A percentile compares a stretch with the other conserved stretches of the same genome.
Conservation (phyloP, 2,888 invertebrate species). For the Aleiodes testaceus region DNA sequence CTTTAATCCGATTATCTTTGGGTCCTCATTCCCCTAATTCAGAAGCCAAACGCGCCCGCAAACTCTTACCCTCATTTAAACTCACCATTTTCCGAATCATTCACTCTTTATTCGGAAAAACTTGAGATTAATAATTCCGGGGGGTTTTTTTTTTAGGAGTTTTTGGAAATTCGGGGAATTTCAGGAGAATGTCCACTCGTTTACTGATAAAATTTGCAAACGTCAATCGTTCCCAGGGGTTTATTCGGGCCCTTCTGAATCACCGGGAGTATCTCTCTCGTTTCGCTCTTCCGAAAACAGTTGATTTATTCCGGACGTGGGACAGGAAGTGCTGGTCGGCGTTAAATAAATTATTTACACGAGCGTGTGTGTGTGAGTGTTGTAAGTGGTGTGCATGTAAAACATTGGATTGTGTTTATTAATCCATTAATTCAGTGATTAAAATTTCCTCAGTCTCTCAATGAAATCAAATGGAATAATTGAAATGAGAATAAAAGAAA, state of each 20-base stretch:
- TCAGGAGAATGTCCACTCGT: background rate
- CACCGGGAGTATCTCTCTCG: background rate
- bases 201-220: conserved; percentile 36
- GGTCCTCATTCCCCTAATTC: conserved; percentile 16
- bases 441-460: too few species aligned
- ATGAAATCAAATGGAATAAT: background rate
- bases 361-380: conserved; percentile 11
- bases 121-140: too few species aligned
- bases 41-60: conserved; percentile 6
- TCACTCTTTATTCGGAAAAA: background rate
- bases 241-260: conserved; percentile 33
- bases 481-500: too few species aligned
- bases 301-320: conserved; percentile 34
- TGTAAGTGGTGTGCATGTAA: conserved; percentile 10
- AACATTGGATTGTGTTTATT: background rate
- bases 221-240: conserved; percentile 34
- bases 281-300: conserved; percentile 1
- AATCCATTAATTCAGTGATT: background rate
- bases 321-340: conserved; percentile 1
- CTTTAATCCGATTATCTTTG: conserved; percentile 42
- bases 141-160: too few species aligned
- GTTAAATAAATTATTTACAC: conserved; percentile 41
- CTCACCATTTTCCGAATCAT: background rate
- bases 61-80: conserved; percentile 3
- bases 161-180: background rate